Base-by-base conservation (phyloP, 2,888 invertebrate genomes). In the Protonemura montana region DNA sequence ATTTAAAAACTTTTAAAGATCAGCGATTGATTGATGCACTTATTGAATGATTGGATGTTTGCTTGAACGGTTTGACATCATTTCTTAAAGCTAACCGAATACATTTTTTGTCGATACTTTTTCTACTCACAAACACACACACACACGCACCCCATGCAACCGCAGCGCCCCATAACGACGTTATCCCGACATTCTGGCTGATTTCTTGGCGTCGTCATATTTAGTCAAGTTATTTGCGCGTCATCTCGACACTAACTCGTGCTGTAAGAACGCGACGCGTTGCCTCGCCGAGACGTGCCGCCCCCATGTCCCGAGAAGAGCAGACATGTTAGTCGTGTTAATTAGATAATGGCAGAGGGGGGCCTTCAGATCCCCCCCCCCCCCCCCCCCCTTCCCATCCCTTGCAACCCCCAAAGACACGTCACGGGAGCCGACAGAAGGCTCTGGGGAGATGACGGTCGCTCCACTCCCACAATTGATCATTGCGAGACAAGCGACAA, bases 21-120 rank as follows among this genome's bases (percentile, higher is more conserved):
- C 59, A 59, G 59, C 59, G 59, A 59, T 59, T 59, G 59, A 59
- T 59, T 59, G 59, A 59, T 59, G 59, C 59, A 59, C 21, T 59
- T 59, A 59, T 59, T 21, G 59, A 59, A 59, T 59, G 59, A 59
- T 59, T 59, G 59, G 21, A 59, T 59, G 59, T 21, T 16, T 21
- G 21, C 16, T 59, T 59, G 16, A 21, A 10, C 21, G 59, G 59
- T 59, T 59, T 59, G 59, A 59, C 59, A 59, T 59, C 59, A 59
- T 59, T 59, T 21, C 59, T 59, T 59, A 59, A 59, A 59, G 59
- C 59, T 59, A 59, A 59, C 59, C 59, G 21, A 59, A 59, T 59
- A 7, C 21, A 59, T 59, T 59, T 59, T 59, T 59, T 59, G 21
- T 13, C 59, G 59, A 59, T 59, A 59, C 59, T 59, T 59, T 59